phyloP scores from a whole-genome alignment of 2,888 invertebrate genomes.

The Spodoptera littoralis region DNA sequence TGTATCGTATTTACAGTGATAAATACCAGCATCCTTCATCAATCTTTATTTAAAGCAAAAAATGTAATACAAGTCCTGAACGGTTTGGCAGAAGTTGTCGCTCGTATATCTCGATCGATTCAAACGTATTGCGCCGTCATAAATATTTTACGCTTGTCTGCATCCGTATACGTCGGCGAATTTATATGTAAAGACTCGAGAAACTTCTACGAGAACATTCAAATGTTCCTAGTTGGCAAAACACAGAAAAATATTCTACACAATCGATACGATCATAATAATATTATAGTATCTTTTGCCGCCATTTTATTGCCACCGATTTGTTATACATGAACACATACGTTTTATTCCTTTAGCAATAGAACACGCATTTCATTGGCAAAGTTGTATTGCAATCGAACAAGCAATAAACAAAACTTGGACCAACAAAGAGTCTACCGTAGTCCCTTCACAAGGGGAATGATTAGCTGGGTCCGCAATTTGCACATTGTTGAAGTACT shows the following conservation, averaged over 20 bases:
- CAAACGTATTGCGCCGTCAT: slow-evolving; percentile 54
- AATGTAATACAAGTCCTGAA: slow-evolving; percentile 28
- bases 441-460: slow-evolving; percentile 10
- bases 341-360: slow-evolving; percentile 1
- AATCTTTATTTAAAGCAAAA: slow-evolving; percentile 24
- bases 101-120: slow-evolving; percentile 51
- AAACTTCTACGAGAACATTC: slow-evolving; percentile 46
- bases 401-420: slow-evolving; percentile 22
- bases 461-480: slow-evolving; percentile 36
- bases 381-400: slow-evolving; percentile 13
- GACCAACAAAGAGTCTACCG: slow-evolving; percentile 21
- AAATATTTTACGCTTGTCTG: slow-evolving; percentile 59
- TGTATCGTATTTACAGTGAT: no score
- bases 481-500: slow-evolving; percentile 43
- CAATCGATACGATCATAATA: slow-evolving; percentile 26
- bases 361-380: slow-evolving; percentile 11
- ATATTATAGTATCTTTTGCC: slow-evolving; percentile 26
- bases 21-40: slow-evolving; percentile 1
- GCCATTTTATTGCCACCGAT: slow-evolving; percentile 15
- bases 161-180: slow-evolving; percentile 53
- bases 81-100: slow-evolving; percentile 38
- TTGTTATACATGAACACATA: slow-evolving; percentile 6
- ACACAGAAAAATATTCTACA: slow-evolving; percentile 38
- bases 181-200: slow-evolving; percentile 46
- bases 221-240: slow-evolving; percentile 36